Evolutionary conservation across 2,888 invertebrate genomes (phyloP).

Genomic region (Microchrysa polita): DNA sequence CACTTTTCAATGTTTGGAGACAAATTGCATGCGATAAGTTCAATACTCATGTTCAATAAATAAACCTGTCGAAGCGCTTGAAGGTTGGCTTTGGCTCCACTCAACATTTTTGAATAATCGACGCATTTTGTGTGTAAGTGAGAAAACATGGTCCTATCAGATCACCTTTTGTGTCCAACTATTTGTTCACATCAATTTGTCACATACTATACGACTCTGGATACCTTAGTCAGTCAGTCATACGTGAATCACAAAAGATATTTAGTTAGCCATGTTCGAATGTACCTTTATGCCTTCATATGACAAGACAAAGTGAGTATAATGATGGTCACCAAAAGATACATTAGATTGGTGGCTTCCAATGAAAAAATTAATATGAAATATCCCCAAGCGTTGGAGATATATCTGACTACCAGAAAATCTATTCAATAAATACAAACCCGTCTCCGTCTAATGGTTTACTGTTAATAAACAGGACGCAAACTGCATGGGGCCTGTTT

Average conservation of each 20-base stretch:
- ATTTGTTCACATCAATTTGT: constrained; percentile 4
- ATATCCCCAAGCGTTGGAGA: background rate
- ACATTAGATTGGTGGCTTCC: background rate
- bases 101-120: too few relatives aligned
- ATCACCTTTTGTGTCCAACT: background rate
- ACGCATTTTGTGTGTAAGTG: background rate
- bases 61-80: constrained; percentile 21
- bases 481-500: too few relatives aligned
- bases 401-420: background rate
- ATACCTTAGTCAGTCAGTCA: background rate
- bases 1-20: constrained; percentile 10
- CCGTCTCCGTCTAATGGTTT: too few relatives aligned
- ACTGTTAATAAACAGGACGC: too few relatives aligned
- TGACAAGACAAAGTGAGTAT: too few relatives aligned
- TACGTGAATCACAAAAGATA: background rate
- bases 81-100: background rate
- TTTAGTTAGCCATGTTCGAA: background rate
- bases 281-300: too few relatives aligned
- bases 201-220: too few relatives aligned
- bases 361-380: background rate
- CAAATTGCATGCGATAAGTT: constrained; percentile 39
- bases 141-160: background rate
- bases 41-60: constrained; percentile 30
- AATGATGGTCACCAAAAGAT: background rate
- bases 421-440: too few relatives aligned